Evolutionary conservation across 2,888 invertebrate genomes (phyloP), one percentile per base, ranked within the genome.

Genomic region (Thymelicus lineola): DNA sequence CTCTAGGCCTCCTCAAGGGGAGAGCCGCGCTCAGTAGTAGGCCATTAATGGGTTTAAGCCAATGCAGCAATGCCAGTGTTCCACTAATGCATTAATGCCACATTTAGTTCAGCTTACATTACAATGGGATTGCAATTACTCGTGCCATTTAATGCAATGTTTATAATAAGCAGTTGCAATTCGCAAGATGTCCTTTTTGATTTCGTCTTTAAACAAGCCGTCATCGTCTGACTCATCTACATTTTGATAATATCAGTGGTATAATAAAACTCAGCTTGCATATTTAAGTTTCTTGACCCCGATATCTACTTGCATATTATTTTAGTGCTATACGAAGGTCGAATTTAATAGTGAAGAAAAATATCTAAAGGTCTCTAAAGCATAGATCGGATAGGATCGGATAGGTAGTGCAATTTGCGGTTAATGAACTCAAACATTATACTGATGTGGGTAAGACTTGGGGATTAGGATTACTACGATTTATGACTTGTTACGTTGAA

Each of bases 101-200:
- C 9, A 42, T 10, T 42, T 42, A 42, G 0, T 42, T 38, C 12
- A 12, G 1, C 12, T 42, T 42, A 12, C 9, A 50, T 9, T 50
- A 17, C 48, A 15, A 50, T 6, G 7, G 6, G n/a, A 50, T 50
- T 53, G 20, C 53, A 53, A 53, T 55, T 14, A 55, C 35, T 35
- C 28, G 5, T 35, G 2, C 55, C 55, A 35, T 55, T 35, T 55
- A 55, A 35, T 53, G 55, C 55, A 28, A 55, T 35, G 55, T 55
- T 55, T 55, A 55, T 35, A 14, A 55, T 55, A 55, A 14, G 55
- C 55, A 55, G 0, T 14, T 57, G 68, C 60, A 67, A 59, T 20
- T 61, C 53, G 50, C 62, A 68, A 57, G 67, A 61, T 67, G 68
- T 46, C 68, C 62, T 68, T 62, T 53, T n/a, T 36, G 68, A 68